Base-by-base conservation (phyloP, 2,113 vertebrate genomes). In the Cariama cristata region DNA sequence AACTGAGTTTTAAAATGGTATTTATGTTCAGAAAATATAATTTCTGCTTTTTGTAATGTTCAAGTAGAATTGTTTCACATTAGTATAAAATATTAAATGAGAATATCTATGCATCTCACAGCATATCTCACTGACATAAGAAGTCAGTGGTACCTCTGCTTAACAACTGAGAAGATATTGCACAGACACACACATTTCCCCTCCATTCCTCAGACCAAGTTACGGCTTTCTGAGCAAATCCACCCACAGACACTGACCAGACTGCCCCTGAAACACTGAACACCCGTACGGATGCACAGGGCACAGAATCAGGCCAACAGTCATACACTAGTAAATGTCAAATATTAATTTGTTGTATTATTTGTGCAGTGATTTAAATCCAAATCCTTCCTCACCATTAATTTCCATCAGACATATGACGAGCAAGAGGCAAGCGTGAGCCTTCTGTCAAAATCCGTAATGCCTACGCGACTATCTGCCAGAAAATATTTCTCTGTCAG, bases 401-500 rank as follows among this genome's bases (percentile, higher is more conserved):
- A 83, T 79, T 63, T 93, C 68, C 73, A 77, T 40, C 79, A 77
- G 73, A 59, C 60, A 55, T 32, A 22, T 8, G 15, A 91, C 73
- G 64, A 95, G n/a, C 2, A 2, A 69, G 83, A 82, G 66, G 88
- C 82, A 96, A 97, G 47, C 75, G 50, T 79, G 68, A 96, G 84
- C 88, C 88, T 89, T 86, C 63, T 88, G 80, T 96, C 91, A 95
- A 79, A 86, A 85, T n/a, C 60, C 64, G 58, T 73, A 76, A 94
- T 64, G 84, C 64, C 74, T 85, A 33, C 1, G 8, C 2, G 1
- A 38, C 82, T 81, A 71, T 50, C 90, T 95, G 92, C 86, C 94
- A 94, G 63, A 49, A 88, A 67, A 84, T 16, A 93, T 96, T 95
- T 93, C 79, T 58, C 80, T 91, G 73, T 92, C 88, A 95, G 72